These are phyloP conservation scores for Gopherus evgoodei DNA, from an alignment of 2,113 vertebrate species.

Conservation along the genomic window DNA sequence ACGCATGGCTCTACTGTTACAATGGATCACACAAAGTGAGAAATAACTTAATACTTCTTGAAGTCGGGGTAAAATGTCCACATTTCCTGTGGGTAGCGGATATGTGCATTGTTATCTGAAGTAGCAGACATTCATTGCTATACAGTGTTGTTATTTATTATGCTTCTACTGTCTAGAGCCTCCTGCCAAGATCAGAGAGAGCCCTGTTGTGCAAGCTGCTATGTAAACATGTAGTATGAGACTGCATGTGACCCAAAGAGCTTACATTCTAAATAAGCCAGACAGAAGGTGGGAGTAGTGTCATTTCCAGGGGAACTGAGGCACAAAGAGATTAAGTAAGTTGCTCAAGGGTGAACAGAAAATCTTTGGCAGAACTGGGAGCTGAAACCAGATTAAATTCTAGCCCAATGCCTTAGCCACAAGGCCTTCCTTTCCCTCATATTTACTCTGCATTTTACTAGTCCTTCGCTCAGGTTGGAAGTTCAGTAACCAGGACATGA, in stretches of 20 bases:
- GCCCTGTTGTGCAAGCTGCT: accelerated
- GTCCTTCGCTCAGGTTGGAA: background rate
- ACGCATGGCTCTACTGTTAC: accelerated
- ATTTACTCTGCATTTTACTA: accelerated
- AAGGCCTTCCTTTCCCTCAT: background rate
- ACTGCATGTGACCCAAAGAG: background rate
- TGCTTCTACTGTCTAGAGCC: background rate
- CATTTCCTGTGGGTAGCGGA: background rate
- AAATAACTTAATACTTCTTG: background rate
- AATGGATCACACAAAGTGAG: background rate
- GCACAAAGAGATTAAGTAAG: background rate
- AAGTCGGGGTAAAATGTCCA: background rate
- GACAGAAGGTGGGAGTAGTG: background rate
- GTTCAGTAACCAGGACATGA: background rate
- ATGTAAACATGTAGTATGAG: background rate
- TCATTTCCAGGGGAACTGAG: background rate
- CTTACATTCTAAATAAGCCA: accelerated
- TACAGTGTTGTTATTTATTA: background rate
- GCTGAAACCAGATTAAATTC: background rate
- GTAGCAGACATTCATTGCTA: accelerated
- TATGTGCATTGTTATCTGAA: background rate
- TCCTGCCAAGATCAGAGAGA: background rate
- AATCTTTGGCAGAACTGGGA: background rate
- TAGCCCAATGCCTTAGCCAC: background rate
- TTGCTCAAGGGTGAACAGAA: background rate